Conservation (phyloP, 2,797 vertebrate genomes). For the Malacoraja senta region DNA sequence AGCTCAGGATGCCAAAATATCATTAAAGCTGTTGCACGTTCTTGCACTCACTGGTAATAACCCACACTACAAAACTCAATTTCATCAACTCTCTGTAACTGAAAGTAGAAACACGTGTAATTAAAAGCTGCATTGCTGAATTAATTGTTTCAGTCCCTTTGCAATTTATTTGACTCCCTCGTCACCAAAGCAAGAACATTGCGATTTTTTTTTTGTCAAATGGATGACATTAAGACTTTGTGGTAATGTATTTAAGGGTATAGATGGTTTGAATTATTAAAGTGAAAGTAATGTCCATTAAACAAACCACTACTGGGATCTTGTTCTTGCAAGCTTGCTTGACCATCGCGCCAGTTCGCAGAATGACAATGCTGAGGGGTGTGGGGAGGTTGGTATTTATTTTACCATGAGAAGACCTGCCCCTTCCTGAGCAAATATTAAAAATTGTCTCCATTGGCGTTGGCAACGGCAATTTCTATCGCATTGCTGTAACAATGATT, state of each 20-base stretch:
- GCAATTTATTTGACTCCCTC: neutral
- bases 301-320: neutral
- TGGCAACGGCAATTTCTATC: neutral
- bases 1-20: neutral
- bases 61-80: too few species aligned
- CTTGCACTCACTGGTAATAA: neutral
- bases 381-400: neutral
- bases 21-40: neutral
- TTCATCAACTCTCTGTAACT: neutral
- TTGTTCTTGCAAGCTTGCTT: neutral
- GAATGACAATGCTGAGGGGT: neutral
- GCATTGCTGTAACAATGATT: neutral
- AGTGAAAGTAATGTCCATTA: neutral
- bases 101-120: neutral
- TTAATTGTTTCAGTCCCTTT: neutral
- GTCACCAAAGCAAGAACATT: neutral
- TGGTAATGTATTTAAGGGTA: neutral
- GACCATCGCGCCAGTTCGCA: neutral
- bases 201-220: neutral
- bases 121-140: neutral
- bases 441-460: neutral
- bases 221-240: too few species aligned
- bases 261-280: neutral
- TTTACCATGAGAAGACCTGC: neutral
- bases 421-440: neutral